These are phyloP conservation scores for Anoplophora glabripennis DNA, from an alignment of 1,140 invertebrate species.

Conservation along the genomic window DNA sequence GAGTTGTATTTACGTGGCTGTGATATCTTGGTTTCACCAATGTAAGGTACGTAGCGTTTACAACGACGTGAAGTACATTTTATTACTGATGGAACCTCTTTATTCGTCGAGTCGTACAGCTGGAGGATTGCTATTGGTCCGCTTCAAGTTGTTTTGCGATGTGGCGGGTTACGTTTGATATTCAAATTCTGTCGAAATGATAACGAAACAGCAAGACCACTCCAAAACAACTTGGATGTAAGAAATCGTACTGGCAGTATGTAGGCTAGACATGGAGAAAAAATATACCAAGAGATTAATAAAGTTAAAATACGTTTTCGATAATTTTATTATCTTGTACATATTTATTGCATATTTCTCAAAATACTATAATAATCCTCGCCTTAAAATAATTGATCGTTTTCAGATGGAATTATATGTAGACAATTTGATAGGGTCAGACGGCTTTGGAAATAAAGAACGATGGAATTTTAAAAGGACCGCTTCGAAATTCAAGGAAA, in stretches of 20 bases:
- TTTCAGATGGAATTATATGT: too few relatives aligned
- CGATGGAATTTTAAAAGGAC: constrained; percentile 9
- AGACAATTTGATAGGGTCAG: too few relatives aligned
- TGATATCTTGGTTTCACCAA: constrained; percentile 14
- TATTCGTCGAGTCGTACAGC: constrained; percentile 33
- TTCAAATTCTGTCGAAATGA: constrained; percentile 3
- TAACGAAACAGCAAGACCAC: background rate
- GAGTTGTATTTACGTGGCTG: constrained; percentile 23
- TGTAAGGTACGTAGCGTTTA: background rate
- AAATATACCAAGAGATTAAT: too few relatives aligned
- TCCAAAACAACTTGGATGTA: too few relatives aligned
- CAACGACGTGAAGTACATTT: constrained; percentile 23
- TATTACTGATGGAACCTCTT: background rate
- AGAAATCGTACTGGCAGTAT: too few relatives aligned
- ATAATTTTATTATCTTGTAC: too few relatives aligned
- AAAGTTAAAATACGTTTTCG: too few relatives aligned
- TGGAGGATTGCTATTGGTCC: constrained; percentile 42
- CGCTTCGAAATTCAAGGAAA: constrained; percentile 21
- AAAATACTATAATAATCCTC: too few relatives aligned
- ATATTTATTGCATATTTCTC: too few relatives aligned
- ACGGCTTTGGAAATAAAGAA: background rate
- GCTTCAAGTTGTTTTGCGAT: constrained; percentile 2
- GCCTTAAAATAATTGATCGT: too few relatives aligned
- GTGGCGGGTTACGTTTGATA: constrained; percentile 9
- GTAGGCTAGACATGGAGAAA: too few relatives aligned